Conservation (phyloP, 2,888 invertebrate species). For the Morpho helenor region DNA sequence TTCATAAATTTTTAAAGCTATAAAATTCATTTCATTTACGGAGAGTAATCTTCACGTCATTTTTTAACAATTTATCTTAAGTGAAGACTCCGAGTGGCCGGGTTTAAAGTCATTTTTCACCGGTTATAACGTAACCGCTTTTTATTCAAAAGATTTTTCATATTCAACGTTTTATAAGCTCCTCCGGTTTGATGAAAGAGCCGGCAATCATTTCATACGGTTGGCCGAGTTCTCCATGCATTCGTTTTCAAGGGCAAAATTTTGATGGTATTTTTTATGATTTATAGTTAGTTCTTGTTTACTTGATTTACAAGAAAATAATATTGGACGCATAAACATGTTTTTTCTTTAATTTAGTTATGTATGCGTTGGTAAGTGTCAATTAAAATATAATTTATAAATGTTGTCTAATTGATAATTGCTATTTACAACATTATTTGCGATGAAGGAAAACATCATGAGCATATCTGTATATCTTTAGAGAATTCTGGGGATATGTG, state of each 20-base stretch:
- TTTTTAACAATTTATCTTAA: constrained; percentile 62
- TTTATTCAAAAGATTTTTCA: constrained; percentile 65
- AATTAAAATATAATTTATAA: no score
- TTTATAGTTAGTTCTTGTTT: no score
- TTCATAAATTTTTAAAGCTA: no score
- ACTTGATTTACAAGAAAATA: no score
- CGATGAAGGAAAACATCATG: no score
- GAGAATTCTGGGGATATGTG: no score
- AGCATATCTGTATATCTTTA: no score
- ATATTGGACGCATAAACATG: no score
- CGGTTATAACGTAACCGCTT: constrained; percentile 67
- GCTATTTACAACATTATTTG: no score
- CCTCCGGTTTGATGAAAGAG: constrained; percentile 18
- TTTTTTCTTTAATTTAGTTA: no score
- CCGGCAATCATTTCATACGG: constrained; percentile 13
- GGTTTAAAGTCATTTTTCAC: constrained; percentile 68
- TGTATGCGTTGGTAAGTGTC: no score
- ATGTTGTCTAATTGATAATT: no score
- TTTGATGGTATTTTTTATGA: background rate
- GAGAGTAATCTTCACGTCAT: constrained; percentile 49
- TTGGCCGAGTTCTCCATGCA: constrained; percentile 16
- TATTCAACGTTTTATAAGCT: constrained; percentile 58
- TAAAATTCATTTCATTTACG: constrained; percentile 19
- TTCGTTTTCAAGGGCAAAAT: constrained; percentile 10
- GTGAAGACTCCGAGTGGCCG: constrained; percentile 41